Evolutionary conservation across 2,888 invertebrate species (phyloP), one percentile per base, ranked within the genome.

Genomic region (Agrilus mali): DNA sequence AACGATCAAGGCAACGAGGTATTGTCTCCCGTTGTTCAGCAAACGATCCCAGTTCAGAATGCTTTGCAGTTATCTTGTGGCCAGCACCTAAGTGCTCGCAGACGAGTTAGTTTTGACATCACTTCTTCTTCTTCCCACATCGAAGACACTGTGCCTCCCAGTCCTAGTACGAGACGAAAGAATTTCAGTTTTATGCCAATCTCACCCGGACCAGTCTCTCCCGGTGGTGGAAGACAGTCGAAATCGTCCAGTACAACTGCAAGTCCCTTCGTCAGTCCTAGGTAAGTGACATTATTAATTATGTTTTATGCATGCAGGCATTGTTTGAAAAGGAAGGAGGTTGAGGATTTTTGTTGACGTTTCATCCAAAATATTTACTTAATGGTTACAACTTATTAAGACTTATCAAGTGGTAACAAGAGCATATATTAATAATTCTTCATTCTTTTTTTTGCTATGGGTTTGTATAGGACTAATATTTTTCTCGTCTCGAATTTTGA

Each of bases 151-250:
- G 78, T 82, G 41, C 82, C 82, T 1, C 80, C 81, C 50, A 83
- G 83, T 67, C 85, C 84, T 8, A 86, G 83, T 48, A 80, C 84
- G 36, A 73, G 82, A 47, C 76, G 84, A 38, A 80, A 84, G 60
- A 82, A 84, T 59, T 89, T 86, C 60, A 86, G 82, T 63, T 90
- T 90, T 58, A 83, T 84, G 27, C 89, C 89, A 0, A 90, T 90
- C 58, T 86, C 87, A 32, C 86, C 86, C 2, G 80, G 79, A n/a
- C 78, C 81, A 36, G 77, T 77, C 55, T 80, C 80, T 2, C 80
- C 81, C 2, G 56, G 44, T 41, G 56, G 44, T 42, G 70, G 68
- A 10, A 64, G 67, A 15, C 69, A 71, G 17, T 75, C 75, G 2
- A 75, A 74, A 53, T 71, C 73, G 20, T 78, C 77, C 50, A 82